A percentile compares a stretch with the other conserved stretches of the same genome.
These are phyloP conservation scores for Propithecus coquereli DNA, from an alignment of 2,113 vertebrate species.

Conservation along the genomic window DNA sequence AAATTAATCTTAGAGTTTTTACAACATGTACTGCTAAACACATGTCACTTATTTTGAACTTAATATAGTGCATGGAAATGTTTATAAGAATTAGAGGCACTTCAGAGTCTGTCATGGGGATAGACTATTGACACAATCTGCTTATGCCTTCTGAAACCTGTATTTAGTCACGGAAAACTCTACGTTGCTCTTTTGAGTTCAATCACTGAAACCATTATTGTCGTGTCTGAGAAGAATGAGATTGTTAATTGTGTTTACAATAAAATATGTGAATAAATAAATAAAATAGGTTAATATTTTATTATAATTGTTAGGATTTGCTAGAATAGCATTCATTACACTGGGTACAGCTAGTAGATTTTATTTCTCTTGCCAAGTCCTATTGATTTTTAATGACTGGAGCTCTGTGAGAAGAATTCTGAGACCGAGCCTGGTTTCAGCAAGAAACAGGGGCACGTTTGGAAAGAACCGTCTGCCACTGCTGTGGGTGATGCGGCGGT, in stretches of 20 bases:
- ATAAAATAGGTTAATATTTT: constrained; percentile 61
- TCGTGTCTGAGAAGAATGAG: constrained; percentile 56
- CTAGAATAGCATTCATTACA: constrained; percentile 45
- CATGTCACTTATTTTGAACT: constrained; percentile 61
- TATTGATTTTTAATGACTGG: constrained; percentile 49
- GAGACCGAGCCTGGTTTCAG: background rate
- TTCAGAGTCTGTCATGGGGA: constrained; percentile 37
- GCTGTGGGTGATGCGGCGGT: background rate
- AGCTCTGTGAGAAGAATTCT: background rate
- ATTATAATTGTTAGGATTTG: constrained; percentile 60
- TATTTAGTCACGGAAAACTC: constrained; percentile 45
- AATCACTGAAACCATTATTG: constrained; percentile 38
- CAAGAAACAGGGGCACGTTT: background rate
- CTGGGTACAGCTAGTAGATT: constrained; percentile 36
- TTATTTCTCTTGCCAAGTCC: constrained; percentile 33
- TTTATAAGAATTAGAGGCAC: constrained; percentile 53
- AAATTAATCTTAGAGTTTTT: constrained; percentile 67
- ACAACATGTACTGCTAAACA: constrained; percentile 64
- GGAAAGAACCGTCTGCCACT: background rate
- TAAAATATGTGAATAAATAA: constrained; percentile 69
- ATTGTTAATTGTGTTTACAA: constrained; percentile 66
- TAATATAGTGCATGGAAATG: constrained; percentile 58
- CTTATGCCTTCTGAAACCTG: constrained; percentile 48
- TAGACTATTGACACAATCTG: constrained; percentile 68
- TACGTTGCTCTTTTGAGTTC: constrained; percentile 53